Conservation (phyloP, 2,888 invertebrate genomes). For the Diarsia dahlii region DNA sequence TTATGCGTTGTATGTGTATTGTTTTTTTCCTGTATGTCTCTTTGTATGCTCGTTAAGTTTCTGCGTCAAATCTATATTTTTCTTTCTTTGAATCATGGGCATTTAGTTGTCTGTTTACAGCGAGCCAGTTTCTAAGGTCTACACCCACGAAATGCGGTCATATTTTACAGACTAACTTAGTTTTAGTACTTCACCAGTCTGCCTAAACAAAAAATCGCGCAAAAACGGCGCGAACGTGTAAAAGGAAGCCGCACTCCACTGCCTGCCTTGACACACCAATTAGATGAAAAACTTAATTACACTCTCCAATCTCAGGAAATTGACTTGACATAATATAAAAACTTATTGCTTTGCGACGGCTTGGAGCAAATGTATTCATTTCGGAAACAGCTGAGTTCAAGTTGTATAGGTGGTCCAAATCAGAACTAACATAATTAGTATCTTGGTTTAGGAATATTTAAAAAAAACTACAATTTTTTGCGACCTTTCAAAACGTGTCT, state of each 20-base stretch:
- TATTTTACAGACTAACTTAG: slow-evolving; percentile 29
- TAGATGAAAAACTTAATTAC: slow-evolving; percentile 87
- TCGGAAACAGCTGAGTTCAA: background rate
- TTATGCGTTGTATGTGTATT: too few species aligned
- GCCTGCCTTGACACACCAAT: slow-evolving; percentile 86
- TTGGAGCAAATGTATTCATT: slow-evolving; percentile 41
- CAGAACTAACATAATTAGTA: background rate
- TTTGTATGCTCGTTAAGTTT: too few species aligned
- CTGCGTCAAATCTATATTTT: too few species aligned
- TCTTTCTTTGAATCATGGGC: too few species aligned
- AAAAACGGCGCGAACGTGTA: slow-evolving; percentile 74
- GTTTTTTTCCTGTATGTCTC: too few species aligned
- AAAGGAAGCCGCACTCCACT: slow-evolving; percentile 86
- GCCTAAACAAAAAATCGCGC: slow-evolving; percentile 59
- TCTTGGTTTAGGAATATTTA: background rate
- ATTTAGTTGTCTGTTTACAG: too few species aligned
- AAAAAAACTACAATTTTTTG: background rate
- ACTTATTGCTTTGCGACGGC: slow-evolving; percentile 49
- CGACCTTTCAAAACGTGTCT: background rate
- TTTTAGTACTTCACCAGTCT: slow-evolving; percentile 29
- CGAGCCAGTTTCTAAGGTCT: background rate
- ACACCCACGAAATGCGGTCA: background rate
- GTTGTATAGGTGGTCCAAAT: background rate
- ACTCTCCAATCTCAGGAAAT: slow-evolving; percentile 85
- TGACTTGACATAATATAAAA: slow-evolving; percentile 76